Conservation (phyloP, 1,140 invertebrate species). For the Conus ventricosus region DNA sequence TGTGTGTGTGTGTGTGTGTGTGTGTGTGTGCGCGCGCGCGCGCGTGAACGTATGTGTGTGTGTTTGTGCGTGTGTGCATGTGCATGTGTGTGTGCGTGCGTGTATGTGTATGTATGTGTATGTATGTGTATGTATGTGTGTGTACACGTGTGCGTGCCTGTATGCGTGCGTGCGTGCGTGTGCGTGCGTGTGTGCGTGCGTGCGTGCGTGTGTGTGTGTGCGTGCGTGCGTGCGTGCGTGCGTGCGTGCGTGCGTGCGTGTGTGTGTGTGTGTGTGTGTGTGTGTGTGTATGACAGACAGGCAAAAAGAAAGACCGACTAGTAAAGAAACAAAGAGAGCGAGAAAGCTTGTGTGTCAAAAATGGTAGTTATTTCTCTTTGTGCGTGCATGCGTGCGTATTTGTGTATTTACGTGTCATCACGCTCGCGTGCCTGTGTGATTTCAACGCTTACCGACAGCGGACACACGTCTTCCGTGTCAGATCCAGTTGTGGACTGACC, state of each 20-base stretch:
- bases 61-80: neutral
- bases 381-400: too few relatives aligned
- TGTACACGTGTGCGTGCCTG: neutral
- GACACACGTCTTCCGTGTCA: too few relatives aligned
- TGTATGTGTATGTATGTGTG: neutral
- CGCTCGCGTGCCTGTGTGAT: too few relatives aligned
- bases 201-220: neutral
- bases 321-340: too few relatives aligned
- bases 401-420: too few relatives aligned
- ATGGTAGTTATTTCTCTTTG: too few relatives aligned
- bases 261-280: neutral
- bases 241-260: neutral
- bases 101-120: neutral
- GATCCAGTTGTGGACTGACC: too few relatives aligned
- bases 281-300: neutral
- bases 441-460: too few relatives aligned
- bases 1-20: neutral
- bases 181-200: slow-evolving; percentile 1
- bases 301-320: too few relatives aligned
- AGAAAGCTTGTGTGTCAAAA: too few relatives aligned
- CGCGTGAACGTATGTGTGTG: slow-evolving; percentile 7
- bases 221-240: neutral
- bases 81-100: neutral
- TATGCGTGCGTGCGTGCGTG: neutral
- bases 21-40: neutral